phyloP scores from a whole-genome alignment of 2,113 vertebrate species.

The Neomonachus schauinslandi region DNA sequence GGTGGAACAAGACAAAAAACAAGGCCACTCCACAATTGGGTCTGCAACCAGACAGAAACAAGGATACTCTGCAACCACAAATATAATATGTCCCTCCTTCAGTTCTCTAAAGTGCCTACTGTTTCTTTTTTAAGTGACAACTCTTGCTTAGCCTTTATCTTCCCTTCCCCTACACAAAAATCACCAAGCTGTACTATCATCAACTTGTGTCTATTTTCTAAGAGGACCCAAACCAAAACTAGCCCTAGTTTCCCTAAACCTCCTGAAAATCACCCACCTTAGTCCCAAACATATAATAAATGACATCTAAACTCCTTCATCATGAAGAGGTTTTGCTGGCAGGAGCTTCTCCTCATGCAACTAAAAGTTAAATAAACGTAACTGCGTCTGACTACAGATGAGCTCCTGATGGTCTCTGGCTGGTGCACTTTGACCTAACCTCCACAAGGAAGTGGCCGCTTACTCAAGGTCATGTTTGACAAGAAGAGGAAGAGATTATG shows the following conservation, averaged over 20 bases:
- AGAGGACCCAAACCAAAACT: background rate
- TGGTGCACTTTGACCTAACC: background rate
- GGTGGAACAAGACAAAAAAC: background rate
- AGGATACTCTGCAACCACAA: background rate
- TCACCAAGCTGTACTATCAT: background rate
- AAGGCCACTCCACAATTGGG: background rate
- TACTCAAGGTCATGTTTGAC: background rate
- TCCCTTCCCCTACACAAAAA: background rate
- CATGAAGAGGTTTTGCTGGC: background rate
- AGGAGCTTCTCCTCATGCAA: background rate
- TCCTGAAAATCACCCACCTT: background rate
- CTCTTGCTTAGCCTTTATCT: background rate
- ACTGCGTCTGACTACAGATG: background rate
- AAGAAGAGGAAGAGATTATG: background rate
- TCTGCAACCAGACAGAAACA: background rate
- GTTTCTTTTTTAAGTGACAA: background rate
- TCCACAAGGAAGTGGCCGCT: background rate
- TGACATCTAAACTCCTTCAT: background rate
- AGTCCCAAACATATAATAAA: background rate
- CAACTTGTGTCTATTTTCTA: background rate
- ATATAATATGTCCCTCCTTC: background rate
- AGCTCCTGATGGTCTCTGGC: background rate
- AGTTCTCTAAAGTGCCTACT: background rate
- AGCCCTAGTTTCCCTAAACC: background rate
- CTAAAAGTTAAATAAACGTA: background rate